Evolutionary conservation across 2,888 invertebrate genomes (phyloP).

Genomic region (Listrodromus nycthemerus): DNA sequence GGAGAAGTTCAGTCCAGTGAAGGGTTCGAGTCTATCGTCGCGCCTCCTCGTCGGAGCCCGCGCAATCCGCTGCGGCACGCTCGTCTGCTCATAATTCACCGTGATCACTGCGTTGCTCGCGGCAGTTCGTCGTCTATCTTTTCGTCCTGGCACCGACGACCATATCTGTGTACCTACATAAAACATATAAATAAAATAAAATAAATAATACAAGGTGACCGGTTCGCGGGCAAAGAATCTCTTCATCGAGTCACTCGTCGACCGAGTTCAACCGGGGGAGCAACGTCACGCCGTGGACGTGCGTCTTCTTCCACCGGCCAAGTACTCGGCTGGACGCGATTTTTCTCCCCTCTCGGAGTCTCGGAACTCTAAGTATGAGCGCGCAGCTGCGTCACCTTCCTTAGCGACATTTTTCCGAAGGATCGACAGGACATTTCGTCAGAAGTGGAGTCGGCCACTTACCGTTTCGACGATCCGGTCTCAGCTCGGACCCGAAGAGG

Average conservation of each 20-base stretch:
- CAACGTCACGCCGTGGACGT: conserved; percentile 44
- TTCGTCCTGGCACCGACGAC: conserved; percentile 17
- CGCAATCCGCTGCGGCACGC: conserved; percentile 56
- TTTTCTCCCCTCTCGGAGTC: neutral
- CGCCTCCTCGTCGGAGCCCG: conserved; percentile 38
- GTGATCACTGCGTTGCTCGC: conserved; percentile 69
- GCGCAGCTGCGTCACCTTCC: neutral
- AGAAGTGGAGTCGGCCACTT: neutral
- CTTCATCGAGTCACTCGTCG: conserved; percentile 5
- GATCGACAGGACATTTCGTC: neutral
- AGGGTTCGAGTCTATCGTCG: conserved; percentile 13
- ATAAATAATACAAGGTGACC: too few species aligned
- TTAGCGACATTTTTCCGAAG: conserved; percentile 14
- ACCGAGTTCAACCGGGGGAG: conserved; percentile 30
- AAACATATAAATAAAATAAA: too few species aligned
- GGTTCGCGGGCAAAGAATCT: conserved; percentile 26
- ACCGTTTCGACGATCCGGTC: conserved; percentile 8
- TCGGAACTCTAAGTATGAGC: conserved; percentile 3
- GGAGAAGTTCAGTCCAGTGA: neutral
- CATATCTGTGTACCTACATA: neutral
- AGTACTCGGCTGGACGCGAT: conserved; percentile 47
- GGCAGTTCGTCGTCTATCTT: conserved; percentile 46
- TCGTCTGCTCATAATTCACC: conserved; percentile 70
- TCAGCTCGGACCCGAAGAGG: neutral
- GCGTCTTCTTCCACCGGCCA: too few species aligned